Conservation (phyloP, 1,140 invertebrate genomes). For the Mactra quadrangularis region DNA sequence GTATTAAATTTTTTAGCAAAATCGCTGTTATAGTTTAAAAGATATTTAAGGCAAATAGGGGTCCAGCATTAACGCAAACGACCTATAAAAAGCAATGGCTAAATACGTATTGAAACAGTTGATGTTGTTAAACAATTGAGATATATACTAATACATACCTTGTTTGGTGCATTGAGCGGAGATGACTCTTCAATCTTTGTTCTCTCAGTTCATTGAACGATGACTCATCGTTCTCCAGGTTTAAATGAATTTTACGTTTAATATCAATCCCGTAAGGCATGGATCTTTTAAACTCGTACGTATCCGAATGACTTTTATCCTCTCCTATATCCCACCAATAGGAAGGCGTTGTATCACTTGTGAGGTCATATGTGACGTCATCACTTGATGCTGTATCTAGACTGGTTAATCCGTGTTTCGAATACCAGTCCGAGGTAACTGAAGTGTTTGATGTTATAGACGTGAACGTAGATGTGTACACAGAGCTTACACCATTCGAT, state of each 20-base stretch:
- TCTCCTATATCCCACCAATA: conserved; percentile 55
- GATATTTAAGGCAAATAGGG: no score
- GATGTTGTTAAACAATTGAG: no score
- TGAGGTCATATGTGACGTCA: conserved; percentile 38
- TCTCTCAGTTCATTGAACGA: conserved; percentile 35
- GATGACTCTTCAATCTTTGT: conserved; percentile 44
- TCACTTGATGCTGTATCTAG: conserved; percentile 49
- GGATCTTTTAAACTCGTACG: neutral
- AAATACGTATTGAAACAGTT: no score
- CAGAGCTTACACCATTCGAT: neutral
- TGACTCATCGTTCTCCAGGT: conserved; percentile 43
- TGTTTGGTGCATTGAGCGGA: conserved; percentile 41
- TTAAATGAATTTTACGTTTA: conserved; percentile 33
- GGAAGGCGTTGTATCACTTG: conserved; percentile 35
- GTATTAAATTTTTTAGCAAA: no score
- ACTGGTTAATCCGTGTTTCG: conserved; percentile 36
- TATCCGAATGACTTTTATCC: neutral
- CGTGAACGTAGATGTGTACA: conserved; percentile 42
- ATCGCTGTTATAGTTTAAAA: no score
- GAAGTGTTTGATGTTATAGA: conserved; percentile 53
- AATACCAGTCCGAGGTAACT: conserved; percentile 47
- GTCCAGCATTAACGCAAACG: no score
- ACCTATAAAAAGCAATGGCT: no score
- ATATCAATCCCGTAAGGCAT: conserved; percentile 36
- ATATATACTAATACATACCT: conserved; percentile 39